These are phyloP conservation scores for Phyllopteryx taeniolatus DNA, from an alignment of 2,113 vertebrate genomes.

Conservation along the genomic window DNA sequence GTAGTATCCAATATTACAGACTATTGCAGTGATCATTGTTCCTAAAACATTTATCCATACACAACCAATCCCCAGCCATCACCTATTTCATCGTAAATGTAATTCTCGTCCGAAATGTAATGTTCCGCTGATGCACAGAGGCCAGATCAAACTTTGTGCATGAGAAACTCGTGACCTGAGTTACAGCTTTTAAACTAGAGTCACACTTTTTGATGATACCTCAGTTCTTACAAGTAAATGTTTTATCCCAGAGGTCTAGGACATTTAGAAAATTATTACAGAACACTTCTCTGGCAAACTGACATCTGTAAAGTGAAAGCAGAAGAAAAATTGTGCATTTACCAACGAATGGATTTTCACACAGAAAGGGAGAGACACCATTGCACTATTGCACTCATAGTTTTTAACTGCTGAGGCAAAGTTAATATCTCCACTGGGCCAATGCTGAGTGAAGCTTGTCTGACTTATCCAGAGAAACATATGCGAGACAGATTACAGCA, in stretches of 20 bases:
- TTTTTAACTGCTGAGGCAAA: conserved; percentile 23
- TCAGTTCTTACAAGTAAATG: conserved; percentile 10
- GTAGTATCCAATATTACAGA: too few species aligned
- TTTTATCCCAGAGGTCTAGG: conserved; percentile 4
- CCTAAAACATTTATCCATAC: too few species aligned
- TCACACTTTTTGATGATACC: background rate
- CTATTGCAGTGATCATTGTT: too few species aligned
- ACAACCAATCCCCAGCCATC: background rate
- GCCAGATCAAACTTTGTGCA: background rate
- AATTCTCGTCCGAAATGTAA: background rate
- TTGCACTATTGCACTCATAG: conserved; percentile 18
- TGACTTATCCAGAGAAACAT: conserved; percentile 59
- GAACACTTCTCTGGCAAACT: conserved; percentile 2
- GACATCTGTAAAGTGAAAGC: conserved; percentile 28
- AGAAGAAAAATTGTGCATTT: background rate
- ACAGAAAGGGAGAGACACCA: conserved; percentile 8
- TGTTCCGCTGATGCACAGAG: background rate
- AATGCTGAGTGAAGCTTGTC: conserved; percentile 26
- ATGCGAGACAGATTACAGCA: conserved; percentile 66
- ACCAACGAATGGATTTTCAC: background rate
- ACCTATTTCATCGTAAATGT: background rate
- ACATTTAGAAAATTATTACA: conserved; percentile 19
- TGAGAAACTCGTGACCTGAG: background rate
- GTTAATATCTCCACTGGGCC: conserved; percentile 34
- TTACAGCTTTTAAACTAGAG: background rate